A percentile compares a stretch with the other conserved stretches of the same genome.
Evolutionary conservation across 2,888 invertebrate species (phyloP).

Genomic region (Cheilosia vernalis): DNA sequence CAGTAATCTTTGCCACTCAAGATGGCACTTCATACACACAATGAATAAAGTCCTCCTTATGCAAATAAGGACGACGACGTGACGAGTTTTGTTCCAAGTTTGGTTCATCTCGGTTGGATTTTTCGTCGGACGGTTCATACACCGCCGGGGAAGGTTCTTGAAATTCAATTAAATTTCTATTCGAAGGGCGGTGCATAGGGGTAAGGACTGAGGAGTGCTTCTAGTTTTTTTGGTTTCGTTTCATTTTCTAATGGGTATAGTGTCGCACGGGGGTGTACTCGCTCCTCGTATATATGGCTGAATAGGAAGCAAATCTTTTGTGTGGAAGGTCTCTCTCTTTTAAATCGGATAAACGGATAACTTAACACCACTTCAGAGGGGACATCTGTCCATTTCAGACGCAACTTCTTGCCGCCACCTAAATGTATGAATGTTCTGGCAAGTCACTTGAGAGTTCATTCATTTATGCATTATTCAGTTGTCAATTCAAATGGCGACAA

Average conservation of each 20-base stretch:
- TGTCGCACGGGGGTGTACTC: constrained; percentile 40
- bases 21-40: constrained; percentile 64
- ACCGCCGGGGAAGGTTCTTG: constrained; percentile 54
- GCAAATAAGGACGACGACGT: constrained; percentile 72
- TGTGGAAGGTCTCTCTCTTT: constrained; percentile 61
- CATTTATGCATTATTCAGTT: constrained; percentile 68
- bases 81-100: constrained; percentile 69
- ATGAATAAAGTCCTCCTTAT: constrained; percentile 72
- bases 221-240: constrained; percentile 4
- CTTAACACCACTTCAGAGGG: constrained; percentile 72
- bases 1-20: constrained; percentile 75
- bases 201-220: constrained; percentile 5
- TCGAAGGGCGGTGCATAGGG: constrained; percentile 51
- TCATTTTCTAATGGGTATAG: constrained; percentile 36
- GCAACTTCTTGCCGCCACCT: constrained; percentile 11
- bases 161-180: constrained; percentile 74
- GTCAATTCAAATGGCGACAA: constrained; percentile 71
- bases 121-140: constrained; percentile 12
- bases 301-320: constrained; percentile 68
- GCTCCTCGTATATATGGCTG: not conserved
- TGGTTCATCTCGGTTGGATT: constrained; percentile 15
- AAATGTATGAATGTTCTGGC: constrained; percentile 32
- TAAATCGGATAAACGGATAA: constrained; percentile 74
- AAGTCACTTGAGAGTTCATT: constrained; percentile 69
- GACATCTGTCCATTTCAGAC: constrained; percentile 72